Conservation (phyloP, 2,797 vertebrate genomes). For the Urosaurus nigricauda region DNA sequence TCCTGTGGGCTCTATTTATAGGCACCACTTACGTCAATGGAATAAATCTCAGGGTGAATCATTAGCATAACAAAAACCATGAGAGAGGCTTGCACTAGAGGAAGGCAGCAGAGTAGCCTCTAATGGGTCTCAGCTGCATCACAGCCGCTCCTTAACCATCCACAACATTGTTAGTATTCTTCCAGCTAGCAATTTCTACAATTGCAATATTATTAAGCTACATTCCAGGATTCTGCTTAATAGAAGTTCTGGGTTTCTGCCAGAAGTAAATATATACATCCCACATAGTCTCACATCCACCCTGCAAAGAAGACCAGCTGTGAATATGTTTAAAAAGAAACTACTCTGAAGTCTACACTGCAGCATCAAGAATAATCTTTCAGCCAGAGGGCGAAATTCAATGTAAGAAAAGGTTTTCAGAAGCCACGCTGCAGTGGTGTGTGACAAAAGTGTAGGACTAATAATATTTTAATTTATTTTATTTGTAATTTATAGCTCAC, state of each 20-base stretch:
- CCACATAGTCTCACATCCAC: neutral
- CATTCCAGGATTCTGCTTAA: neutral
- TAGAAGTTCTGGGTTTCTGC: neutral
- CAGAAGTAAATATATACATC: neutral
- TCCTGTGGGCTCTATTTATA: conserved; percentile 57
- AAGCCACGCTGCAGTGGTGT: too few species aligned
- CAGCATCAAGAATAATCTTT: too few species aligned
- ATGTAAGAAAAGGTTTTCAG: too few species aligned
- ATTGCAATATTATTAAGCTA: conserved; percentile 2
- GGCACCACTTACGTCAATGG: conserved; percentile 40
- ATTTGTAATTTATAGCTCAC: too few species aligned
- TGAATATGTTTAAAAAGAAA: neutral
- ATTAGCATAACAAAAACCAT: conserved; percentile 45
- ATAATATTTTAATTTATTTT: too few species aligned
- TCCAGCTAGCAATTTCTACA: conserved; percentile 29
- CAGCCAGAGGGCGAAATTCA: too few species aligned
- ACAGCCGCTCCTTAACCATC: conserved; percentile 13
- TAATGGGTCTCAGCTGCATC: conserved; percentile 12
- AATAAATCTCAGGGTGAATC: conserved; percentile 63
- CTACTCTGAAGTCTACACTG: too few species aligned
- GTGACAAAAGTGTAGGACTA: too few species aligned
- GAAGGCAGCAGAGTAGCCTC: conserved; percentile 45
- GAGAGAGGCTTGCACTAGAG: conserved; percentile 24
- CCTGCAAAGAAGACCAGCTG: neutral
- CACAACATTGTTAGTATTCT: conserved; percentile 32